These are phyloP conservation scores for Cynaeus angustus DNA, from an alignment of 2,888 invertebrate genomes.

Conservation along the genomic window DNA sequence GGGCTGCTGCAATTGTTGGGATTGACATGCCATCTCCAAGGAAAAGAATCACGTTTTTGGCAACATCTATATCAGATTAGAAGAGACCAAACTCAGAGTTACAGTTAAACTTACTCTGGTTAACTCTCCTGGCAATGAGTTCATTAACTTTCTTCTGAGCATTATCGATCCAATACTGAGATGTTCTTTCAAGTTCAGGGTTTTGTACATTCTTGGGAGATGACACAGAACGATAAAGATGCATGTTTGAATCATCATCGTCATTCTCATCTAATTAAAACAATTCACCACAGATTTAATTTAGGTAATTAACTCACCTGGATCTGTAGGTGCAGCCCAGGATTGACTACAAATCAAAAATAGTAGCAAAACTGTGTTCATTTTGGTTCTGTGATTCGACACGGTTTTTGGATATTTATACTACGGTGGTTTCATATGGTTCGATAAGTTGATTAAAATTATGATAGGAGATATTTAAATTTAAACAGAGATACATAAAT, in stretches of 20 bases:
- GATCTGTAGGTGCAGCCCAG: neutral
- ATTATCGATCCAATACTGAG: neutral
- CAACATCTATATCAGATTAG: neutral
- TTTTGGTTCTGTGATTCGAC: neutral
- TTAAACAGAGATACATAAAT: too few species aligned
- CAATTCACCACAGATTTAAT: neutral
- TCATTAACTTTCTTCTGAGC: conserved; percentile 3
- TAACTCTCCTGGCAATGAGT: neutral
- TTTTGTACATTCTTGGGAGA: neutral
- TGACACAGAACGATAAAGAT: too few species aligned
- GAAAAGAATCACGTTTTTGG: conserved; percentile 18
- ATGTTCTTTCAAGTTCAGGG: neutral
- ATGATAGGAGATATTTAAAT: too few species aligned
- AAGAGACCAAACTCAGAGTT: too few species aligned
- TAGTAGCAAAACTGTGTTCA: neutral
- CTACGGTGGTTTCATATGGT: too few species aligned
- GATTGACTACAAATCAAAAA: neutral
- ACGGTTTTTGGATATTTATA: too few species aligned
- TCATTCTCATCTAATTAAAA: too few species aligned
- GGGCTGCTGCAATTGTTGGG: conserved; percentile 78
- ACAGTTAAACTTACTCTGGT: conserved; percentile 7
- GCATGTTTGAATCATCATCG: too few species aligned
- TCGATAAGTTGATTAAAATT: too few species aligned
- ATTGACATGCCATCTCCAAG: conserved; percentile 14
- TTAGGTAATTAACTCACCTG: neutral